Base-by-base conservation (phyloP, 2,797 vertebrate genomes). In the Morelia viridis region DNA sequence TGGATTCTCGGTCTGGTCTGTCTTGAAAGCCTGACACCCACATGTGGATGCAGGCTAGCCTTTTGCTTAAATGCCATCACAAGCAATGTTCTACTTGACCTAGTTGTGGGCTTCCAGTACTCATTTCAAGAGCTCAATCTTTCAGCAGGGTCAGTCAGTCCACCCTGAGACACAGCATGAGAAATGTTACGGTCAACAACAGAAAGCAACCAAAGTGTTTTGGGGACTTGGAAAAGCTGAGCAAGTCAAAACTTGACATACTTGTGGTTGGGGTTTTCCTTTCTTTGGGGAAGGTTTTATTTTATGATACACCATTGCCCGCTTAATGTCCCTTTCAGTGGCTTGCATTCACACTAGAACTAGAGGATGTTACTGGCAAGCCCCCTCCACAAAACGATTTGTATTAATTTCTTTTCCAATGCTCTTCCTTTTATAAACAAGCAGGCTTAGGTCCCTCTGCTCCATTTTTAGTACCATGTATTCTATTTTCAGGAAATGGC, bases 241-340 rank as follows among this genome's bases (percentile, higher is more conserved):
- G 94, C 50, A 58, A 95, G 88, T 90, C 89, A 91, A 89, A 95
- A 91, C 19, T 89, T 94, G 80, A 93, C 93, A 88, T 92, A 91
- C 35, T 94, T 95, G 64, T 89, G 86, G 90, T 89, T 91, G 64
- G 35, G 50, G 19, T 87, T 65, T 76, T 41, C 68, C 65, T 71
- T 35, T 19, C 6, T 1, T 3, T 68, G 65, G 41, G 88, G 60
- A 93, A 17, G 84, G 64, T 7, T 95, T 85, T 92, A 28, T 58
- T 95, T 65, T 80, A 53, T 80, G 85, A 86, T 93, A 88, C 17
- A 89, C 58, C 85, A 17, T 71, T 94, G 64, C 24, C 9, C 26
- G 84, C 93, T 94, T 92, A 91, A 92, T 92, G 94, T 19, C 93
- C 0, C 0, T 68, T 93, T 93, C 0, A 0, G 41, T 68, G 93